Conservation (phyloP, 2,888 invertebrate species). For the Lepidochitona cinerea region DNA sequence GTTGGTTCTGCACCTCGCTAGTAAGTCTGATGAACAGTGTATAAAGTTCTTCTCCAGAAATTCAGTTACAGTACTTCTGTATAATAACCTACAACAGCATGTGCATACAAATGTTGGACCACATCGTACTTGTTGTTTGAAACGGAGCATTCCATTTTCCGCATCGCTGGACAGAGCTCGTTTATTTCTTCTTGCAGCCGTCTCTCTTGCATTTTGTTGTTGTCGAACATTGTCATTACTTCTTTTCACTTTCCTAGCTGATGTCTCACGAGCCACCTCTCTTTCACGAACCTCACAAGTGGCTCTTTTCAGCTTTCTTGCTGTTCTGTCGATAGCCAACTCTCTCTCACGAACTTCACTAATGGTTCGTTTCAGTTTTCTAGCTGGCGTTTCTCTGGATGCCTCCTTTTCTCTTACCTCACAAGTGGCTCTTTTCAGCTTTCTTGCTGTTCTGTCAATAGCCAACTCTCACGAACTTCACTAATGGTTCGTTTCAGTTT, state of each 20-base stretch:
- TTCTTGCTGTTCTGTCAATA: too few species aligned
- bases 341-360: too few species aligned
- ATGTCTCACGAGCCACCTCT: background rate
- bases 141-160: background rate
- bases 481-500: too few species aligned
- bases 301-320: too few species aligned
- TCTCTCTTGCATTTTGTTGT: background rate
- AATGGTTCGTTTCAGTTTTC: too few species aligned
- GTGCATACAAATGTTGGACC: background rate
- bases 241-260: background rate
- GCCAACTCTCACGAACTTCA: too few species aligned
- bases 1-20: background rate
- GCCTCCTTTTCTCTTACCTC: too few species aligned
- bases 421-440: too few species aligned
- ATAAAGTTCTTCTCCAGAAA: background rate
- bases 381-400: too few species aligned
- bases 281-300: background rate
- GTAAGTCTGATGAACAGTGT: background rate
- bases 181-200: background rate
- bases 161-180: background rate
- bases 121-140: background rate
- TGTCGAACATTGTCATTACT: background rate
- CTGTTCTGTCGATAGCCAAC: too few species aligned
- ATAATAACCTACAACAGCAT: background rate
- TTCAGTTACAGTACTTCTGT: background rate